phyloP scores from a whole-genome alignment of 2,888 invertebrate species.

The Boloria selene region DNA sequence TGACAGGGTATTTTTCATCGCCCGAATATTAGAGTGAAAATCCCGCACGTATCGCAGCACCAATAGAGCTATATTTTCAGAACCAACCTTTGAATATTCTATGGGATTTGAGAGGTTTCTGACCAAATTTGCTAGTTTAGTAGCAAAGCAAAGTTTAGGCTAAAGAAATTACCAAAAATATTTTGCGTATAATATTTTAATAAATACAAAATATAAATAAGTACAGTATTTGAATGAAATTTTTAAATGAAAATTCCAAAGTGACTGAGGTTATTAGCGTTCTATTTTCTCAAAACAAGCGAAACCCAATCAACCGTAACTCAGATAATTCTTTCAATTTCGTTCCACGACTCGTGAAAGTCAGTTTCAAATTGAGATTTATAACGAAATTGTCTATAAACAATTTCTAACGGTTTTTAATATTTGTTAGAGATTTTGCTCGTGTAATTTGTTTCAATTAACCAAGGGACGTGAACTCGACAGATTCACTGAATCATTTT shows the following conservation, averaged over 20 bases:
- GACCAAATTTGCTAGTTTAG: slow-evolving; percentile 54
- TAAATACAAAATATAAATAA: neutral
- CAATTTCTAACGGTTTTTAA: slow-evolving; percentile 59
- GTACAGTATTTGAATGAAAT: neutral
- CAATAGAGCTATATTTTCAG: slow-evolving; percentile 76
- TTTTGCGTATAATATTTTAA: neutral
- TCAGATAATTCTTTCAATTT: slow-evolving; percentile 11
- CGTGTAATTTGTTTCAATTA: slow-evolving; percentile 77
- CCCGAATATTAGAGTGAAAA: slow-evolving; percentile 74
- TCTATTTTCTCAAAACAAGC: slow-evolving; percentile 3
- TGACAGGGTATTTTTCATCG: slow-evolving; percentile 75
- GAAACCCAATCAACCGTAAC: slow-evolving; percentile 13
- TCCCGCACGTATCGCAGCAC: slow-evolving; percentile 62
- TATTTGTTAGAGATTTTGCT: slow-evolving; percentile 59
- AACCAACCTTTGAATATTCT: slow-evolving; percentile 74
- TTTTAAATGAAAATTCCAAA: neutral
- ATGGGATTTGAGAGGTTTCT: slow-evolving; percentile 65
- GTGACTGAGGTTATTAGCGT: neutral
- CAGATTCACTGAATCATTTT: slow-evolving; percentile 79
- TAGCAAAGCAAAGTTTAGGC: slow-evolving; percentile 8
- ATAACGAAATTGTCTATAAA: slow-evolving; percentile 39
- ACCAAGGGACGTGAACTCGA: slow-evolving; percentile 70
- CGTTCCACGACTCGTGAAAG: slow-evolving; percentile 2
- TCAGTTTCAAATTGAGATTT: slow-evolving; percentile 38
- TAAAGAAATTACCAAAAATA: neutral